These are phyloP conservation scores for Lasioglossum malachurum DNA, from an alignment of 2,888 invertebrate genomes.

Conservation along the genomic window DNA sequence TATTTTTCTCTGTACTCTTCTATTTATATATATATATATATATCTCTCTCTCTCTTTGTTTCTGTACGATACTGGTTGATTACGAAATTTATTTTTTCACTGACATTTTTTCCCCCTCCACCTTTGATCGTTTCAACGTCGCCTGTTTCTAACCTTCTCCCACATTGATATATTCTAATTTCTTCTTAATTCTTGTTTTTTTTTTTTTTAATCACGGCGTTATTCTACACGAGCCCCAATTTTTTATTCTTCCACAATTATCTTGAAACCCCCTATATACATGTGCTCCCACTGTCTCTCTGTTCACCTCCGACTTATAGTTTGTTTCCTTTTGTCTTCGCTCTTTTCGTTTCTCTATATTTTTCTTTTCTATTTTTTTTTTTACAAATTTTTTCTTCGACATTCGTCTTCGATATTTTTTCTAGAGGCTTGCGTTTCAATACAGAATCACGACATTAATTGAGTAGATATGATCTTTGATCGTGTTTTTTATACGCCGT, in stretches of 20 bases:
- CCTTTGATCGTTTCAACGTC: slow-evolving; percentile 87
- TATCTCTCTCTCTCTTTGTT: slow-evolving; percentile 39
- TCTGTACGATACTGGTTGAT: slow-evolving; percentile 42
- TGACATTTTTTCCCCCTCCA: slow-evolving; percentile 66
- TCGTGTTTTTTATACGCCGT: slow-evolving; percentile 68
- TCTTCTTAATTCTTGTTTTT: not conserved
- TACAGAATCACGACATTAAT: slow-evolving; percentile 71
- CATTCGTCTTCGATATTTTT: slow-evolving; percentile 69
- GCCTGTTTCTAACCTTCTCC: slow-evolving; percentile 82
- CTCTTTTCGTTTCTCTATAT: not conserved
- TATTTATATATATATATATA: slow-evolving; percentile 74
- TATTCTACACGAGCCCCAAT: slow-evolving; percentile 77
- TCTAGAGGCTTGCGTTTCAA: slow-evolving; percentile 71
- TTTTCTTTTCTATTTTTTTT: not conserved
- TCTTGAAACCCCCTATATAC: slow-evolving; percentile 68
- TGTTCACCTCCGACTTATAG: slow-evolving; percentile 10
- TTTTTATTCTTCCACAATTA: slow-evolving; percentile 83
- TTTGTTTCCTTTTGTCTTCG: not conserved
- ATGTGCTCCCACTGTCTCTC: slow-evolving; percentile 69
- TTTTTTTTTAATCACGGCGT: not conserved
- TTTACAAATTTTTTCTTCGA: slow-evolving; percentile 38
- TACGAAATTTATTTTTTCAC: slow-evolving; percentile 73
- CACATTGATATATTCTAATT: slow-evolving; percentile 82
- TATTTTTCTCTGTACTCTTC: not conserved
- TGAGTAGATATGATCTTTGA: slow-evolving; percentile 71